Base-by-base conservation (phyloP, 2,797 vertebrate genomes). In the Miichthys miiuy region DNA sequence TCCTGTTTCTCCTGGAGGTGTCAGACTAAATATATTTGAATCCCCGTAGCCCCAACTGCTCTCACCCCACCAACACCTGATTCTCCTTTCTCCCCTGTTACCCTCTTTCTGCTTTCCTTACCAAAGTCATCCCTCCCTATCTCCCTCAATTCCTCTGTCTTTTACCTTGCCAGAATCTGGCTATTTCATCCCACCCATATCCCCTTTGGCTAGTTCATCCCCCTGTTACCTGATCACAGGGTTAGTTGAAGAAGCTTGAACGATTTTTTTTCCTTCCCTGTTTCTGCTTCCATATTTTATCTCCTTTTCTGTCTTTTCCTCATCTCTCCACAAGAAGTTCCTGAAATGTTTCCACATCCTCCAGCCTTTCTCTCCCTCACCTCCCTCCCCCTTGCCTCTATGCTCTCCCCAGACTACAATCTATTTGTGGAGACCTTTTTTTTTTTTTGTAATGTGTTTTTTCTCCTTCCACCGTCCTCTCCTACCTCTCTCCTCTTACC, bases 401-500 rank as follows among this genome's bases (percentile, higher is more conserved):
- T 21, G 30, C 16, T 68, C 54, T 62, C 41, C 23, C 56, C 63
- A 18, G 52, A 52, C 54, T 61, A 57, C 1, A 4, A 18, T 72
- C 71, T 81, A 74, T 78, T 81, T 81, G 67, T 73, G 34, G 42
- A 17, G n/a, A 11, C 54, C 4, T 57, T 27, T 70, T 34, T 34
- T 62, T 50, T 38, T 38, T 38, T 38, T 38, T 38, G 34, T 34
- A 58, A 72, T 27, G 30, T 27, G 20, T 18, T 56, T 23, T 77
- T 74, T 63, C 60, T 52, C 72, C 72, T 67, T 69, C 47, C 51
- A 1, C 0, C 0, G 16, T 48, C 68, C 55, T 30, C 44, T 38
- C 72, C 44, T 20, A 25, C 47, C 41, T 55, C 62, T 50, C 60
- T 84, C 16, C 64, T 64, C 80, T 89, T 34, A 94, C 92, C 92